Evolutionary conservation across 2,113 vertebrate genomes (phyloP).

Genomic region (Xyrauchen texanus): DNA sequence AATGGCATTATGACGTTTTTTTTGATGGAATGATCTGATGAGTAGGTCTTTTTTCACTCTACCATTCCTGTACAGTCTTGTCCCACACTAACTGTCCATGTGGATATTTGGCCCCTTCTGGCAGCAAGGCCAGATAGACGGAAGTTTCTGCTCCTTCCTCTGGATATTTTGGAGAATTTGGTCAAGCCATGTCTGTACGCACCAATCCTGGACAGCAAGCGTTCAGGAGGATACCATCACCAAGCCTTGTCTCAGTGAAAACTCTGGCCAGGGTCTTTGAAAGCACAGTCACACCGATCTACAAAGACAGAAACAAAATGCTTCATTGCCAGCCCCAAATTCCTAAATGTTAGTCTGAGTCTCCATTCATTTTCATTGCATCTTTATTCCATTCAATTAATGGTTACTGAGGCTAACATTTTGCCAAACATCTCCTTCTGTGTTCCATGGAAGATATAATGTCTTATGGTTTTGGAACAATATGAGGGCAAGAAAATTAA

Average conservation of each 20-base stretch:
- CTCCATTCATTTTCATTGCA: no score
- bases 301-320: no score
- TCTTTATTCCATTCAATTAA: no score
- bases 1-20: not conserved
- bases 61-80: conserved; percentile 61
- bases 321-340: no score
- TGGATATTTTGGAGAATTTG: conserved; percentile 56
- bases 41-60: not conserved
- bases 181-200: conserved; percentile 61
- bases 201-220: conserved; percentile 68
- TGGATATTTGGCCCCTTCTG: conserved; percentile 51
- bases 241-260: conserved; percentile 50
- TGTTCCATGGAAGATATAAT: no score
- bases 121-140: conserved; percentile 60
- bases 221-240: conserved; percentile 63
- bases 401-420: no score
- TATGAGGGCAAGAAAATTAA: no score
- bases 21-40: not conserved
- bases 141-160: conserved; percentile 64
- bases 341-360: no score
- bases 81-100: conserved; percentile 63
- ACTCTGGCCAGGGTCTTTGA: conserved; percentile 61
- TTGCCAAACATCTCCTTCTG: no score
- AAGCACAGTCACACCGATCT: conserved; percentile 63
- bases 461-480: no score